Evolutionary conservation across 1,140 invertebrate species (phyloP).

Genomic region (Euschistus heros): DNA sequence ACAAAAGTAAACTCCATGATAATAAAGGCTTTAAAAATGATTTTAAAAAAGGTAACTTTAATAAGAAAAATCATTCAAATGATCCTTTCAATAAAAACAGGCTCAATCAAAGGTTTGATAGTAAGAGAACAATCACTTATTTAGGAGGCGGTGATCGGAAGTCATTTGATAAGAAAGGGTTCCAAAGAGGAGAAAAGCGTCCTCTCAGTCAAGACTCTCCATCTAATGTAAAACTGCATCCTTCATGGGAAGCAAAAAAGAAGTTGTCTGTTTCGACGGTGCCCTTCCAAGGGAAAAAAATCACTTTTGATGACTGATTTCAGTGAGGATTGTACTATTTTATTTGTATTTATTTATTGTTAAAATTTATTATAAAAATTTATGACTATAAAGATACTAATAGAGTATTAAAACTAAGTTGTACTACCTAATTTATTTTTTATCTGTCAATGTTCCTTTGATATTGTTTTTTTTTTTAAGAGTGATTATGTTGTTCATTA

Average conservation of each 20-base stretch:
- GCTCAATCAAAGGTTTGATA: background rate
- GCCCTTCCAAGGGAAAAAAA: slow-evolving; percentile 26
- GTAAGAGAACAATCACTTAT: background rate
- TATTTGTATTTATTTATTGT: too few relatives aligned
- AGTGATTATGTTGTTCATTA: too few relatives aligned
- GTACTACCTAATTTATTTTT: too few relatives aligned
- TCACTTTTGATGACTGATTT: slow-evolving; percentile 24
- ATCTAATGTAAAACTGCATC: slow-evolving; percentile 19
- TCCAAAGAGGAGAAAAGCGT: background rate
- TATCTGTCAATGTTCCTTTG: too few relatives aligned
- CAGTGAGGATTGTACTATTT: background rate
- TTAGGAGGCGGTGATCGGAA: background rate
- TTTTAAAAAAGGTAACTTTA: background rate
- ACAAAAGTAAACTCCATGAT: background rate
- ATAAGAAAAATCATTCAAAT: slow-evolving; percentile 1
- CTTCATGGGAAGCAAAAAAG: slow-evolving; percentile 28
- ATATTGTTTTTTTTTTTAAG: too few relatives aligned
- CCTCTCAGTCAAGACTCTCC: background rate
- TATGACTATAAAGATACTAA: too few relatives aligned
- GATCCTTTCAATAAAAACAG: background rate
- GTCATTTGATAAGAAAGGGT: slow-evolving; percentile 1
- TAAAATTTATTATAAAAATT: too few relatives aligned
- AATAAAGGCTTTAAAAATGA: background rate
- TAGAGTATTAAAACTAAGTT: too few relatives aligned
- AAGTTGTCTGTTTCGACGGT: background rate